Base-by-base conservation (phyloP, 53 echinoderm and acorn worm species). In the Stichopus horrens region DNA sequence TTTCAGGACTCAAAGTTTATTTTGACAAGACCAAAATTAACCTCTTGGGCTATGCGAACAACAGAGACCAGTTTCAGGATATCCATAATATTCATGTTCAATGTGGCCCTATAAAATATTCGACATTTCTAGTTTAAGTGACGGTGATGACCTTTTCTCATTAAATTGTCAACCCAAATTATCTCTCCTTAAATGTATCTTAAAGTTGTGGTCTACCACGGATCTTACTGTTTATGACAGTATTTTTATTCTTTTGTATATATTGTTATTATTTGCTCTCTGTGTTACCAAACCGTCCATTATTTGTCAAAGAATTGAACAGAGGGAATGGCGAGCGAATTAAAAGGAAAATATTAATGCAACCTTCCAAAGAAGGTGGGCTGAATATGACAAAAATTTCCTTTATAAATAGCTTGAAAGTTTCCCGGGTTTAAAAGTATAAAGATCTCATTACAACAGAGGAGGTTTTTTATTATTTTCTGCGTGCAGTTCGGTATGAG, bases 81-180 rank as follows among this genome's bases (percentile, higher is more conserved):
- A n/a, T n/a, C n/a, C n/a, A 23, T 23, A 75, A 75, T 75, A 75
- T 75, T 23, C 75, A 13, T 19, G 8, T 5, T 75, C 11, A 13
- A 75, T 10, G n/a, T 75, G 75, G 75, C 19, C 75, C 75, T 75
- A 75, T 75, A 75, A 75, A n/a, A 19, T 75, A 14, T 19, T 75
- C 23, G 7, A 19, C 19, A 75, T 75, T 14, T 16, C 11, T 16
- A 14, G 3, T 75, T 16, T 19, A 75, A 75, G 75, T 6, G 8
- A 75, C n/a, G n/a, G 75, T 16, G 19, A 19, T 20, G 75, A 75
- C 19, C 75, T 75, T 23, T 75, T 75, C 75, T n/a, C 75, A 4
- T 23, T 75, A 75, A 75, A 7, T 23, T 21, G 13, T 76, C 0
- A 9, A 52, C 37, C 23, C 5, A 76, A 23, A 76, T 23, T 54